These are phyloP conservation scores for Coelogynopora nodosa DNA, from an alignment of 2,888 invertebrate species.

Conservation along the genomic window DNA sequence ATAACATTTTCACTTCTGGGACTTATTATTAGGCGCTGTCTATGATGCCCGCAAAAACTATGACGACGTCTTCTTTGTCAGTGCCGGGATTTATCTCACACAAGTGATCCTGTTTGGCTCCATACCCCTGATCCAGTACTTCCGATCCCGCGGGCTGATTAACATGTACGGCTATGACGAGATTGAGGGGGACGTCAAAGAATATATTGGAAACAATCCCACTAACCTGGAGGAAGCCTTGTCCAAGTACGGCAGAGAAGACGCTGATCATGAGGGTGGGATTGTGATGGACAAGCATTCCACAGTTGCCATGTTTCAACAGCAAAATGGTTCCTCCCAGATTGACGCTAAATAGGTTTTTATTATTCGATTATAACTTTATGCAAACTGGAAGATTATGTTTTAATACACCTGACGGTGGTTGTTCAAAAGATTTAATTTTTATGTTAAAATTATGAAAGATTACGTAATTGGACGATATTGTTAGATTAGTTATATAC, in stretches of 20 bases:
- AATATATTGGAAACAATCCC: slow-evolving; percentile 8
- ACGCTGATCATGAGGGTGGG: not conserved
- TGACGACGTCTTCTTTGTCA: slow-evolving; percentile 52
- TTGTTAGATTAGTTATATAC: too few species aligned
- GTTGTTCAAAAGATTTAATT: too few species aligned
- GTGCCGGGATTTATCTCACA: slow-evolving; percentile 50
- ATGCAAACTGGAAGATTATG: too few species aligned
- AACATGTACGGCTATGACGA: not conserved
- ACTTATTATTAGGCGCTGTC: slow-evolving; percentile 50
- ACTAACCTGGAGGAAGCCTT: not conserved
- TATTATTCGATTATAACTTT: too few species aligned
- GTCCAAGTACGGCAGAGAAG: not conserved
- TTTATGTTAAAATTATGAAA: too few species aligned
- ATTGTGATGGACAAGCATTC: not conserved
- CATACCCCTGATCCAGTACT: slow-evolving; percentile 48
- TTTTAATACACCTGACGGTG: too few species aligned
- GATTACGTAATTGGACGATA: too few species aligned
- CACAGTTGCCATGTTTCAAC: not conserved
- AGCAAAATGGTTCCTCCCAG: not conserved
- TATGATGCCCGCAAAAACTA: slow-evolving; percentile 51
- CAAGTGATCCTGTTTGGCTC: slow-evolving; percentile 50
- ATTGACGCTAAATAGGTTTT: not conserved
- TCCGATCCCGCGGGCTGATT: not conserved
- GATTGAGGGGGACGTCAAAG: slow-evolving; percentile 4
- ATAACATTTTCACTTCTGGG: too few species aligned